Base-by-base conservation (phyloP, 2,888 invertebrate species). In the Cynaeus angustus region DNA sequence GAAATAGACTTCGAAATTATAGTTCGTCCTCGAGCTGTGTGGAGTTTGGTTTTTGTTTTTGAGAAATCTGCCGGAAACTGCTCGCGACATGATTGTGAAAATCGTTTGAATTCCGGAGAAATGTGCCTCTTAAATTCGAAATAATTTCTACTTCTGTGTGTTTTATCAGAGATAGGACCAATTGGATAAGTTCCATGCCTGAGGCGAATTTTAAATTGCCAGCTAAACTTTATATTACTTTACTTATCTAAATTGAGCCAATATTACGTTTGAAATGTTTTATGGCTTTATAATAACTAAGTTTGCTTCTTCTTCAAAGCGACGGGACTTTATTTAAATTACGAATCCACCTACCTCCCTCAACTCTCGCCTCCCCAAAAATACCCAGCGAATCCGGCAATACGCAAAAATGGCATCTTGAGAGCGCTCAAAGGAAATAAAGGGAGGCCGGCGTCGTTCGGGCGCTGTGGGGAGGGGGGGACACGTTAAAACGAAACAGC, bases 131-230 rank as follows among this genome's bases (percentile, higher is more conserved):
- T 80, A 81, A 81, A 80, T 78, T 79, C 79, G 79, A 81, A 82
- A 82, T 82, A 64, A 83, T 82, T 83, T 80, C 82, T 79, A 81
- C 81, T 81, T 82, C 80, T 81, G 79, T 82, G 80, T 81, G 83
- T 83, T 83, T 83, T 83, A 83, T 83, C 83, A 82, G 82, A 83
- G 83, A 84, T 83, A 83, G 82, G 80, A 79, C 82, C 83, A 84
- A 85, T 84, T 83, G 84, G 83, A 83, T 84, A 84, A 84, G 82
- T 84, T 84, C 80, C 80, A 78, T 77, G 82, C 83, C 83, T 78
- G 80, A 81, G 84, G 85, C 83, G 82, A 81, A 84, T 84, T 84
- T 85, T 84, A 84, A 85, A 85, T 84, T 85, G 81, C 82, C 82
- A 62, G 81, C 80, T 82, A 79, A 84, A 84, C 84, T 84, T 84